Conservation (phyloP, 2,113 vertebrate species). For the Entomyzon cyanotis region DNA sequence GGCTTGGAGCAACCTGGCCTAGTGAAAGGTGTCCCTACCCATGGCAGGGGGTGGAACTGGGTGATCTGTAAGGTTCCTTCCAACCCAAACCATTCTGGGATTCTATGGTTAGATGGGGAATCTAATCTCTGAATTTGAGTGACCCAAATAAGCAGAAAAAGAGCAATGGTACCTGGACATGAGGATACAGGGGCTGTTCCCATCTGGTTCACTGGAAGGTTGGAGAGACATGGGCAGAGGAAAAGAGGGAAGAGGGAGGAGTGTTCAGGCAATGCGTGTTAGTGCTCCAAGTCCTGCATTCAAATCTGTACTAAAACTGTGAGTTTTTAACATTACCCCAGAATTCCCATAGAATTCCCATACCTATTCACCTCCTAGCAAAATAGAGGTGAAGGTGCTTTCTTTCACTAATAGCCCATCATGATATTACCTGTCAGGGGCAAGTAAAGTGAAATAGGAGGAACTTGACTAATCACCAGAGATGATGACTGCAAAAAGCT, state of each 20-base stretch:
- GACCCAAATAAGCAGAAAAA: not conserved
- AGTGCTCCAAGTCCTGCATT: not conserved
- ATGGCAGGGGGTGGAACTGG: not conserved
- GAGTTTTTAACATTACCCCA: not conserved
- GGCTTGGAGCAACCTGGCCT: not conserved
- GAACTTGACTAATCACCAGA: not conserved
- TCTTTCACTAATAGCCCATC: not conserved
- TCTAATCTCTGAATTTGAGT: not conserved
- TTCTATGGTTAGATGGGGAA: not conserved
- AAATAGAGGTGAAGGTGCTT: not conserved
- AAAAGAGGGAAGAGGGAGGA: not conserved
- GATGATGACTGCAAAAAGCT: not conserved
- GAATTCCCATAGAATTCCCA: not conserved
- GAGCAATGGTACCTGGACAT: not conserved
- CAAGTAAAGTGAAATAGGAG: not conserved
- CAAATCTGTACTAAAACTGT: not conserved
- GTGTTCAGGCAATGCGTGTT: accelerated
- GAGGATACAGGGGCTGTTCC: accelerated
- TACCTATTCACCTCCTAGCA: accelerated
- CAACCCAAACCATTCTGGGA: not conserved
- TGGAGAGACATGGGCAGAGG: not conserved
- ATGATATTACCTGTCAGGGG: not conserved
- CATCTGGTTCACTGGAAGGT: not conserved
- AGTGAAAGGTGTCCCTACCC: not conserved
- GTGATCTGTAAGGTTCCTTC: not conserved